These are phyloP conservation scores for Podotricha telesiphe DNA, from an alignment of 2,888 invertebrate genomes.

Conservation along the genomic window DNA sequence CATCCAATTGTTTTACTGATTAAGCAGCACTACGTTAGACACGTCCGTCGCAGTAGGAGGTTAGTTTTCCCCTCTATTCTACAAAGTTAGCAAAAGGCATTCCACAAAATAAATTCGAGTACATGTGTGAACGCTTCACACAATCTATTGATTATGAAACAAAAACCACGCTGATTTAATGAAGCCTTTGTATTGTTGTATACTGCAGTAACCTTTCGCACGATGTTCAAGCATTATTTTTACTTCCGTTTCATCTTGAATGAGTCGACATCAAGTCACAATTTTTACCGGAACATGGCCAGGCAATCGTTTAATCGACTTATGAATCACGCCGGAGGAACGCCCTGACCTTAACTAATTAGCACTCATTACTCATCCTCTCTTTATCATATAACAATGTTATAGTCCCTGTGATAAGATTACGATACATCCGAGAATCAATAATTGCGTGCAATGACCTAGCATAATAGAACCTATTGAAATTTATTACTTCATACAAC, in stretches of 20 bases:
- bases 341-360: conserved; percentile 74
- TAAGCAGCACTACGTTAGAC: conserved; percentile 28
- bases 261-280: conserved; percentile 45
- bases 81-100: conserved; percentile 22
- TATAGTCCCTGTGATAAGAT: conserved; percentile 46
- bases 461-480: conserved; percentile 17
- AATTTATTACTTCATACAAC: conserved; percentile 2
- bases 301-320: conserved; percentile 44
- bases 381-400: conserved; percentile 62
- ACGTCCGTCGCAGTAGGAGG: conserved; percentile 39
- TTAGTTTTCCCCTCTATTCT: conserved; percentile 35
- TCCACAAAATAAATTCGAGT: conserved; percentile 32
- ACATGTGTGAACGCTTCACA: conserved; percentile 37
- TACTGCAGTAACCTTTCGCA: conserved; percentile 46
- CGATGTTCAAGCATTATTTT: conserved; percentile 48
- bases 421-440: conserved; percentile 40
- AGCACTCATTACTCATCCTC: conserved; percentile 73
- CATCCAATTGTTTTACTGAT: conserved; percentile 29
- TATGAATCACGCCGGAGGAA: conserved; percentile 71
- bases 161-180: conserved; percentile 42
- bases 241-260: conserved; percentile 52
- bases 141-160: conserved; percentile 42
- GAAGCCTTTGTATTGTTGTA: conserved; percentile 42
- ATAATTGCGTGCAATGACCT: conserved; percentile 34
- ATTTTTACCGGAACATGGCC: conserved; percentile 41